A percentile compares a stretch with the other conserved stretches of the same genome.
These are phyloP conservation scores for Colletes latitarsis DNA, from an alignment of 1,140 invertebrate species.

Conservation along the genomic window DNA sequence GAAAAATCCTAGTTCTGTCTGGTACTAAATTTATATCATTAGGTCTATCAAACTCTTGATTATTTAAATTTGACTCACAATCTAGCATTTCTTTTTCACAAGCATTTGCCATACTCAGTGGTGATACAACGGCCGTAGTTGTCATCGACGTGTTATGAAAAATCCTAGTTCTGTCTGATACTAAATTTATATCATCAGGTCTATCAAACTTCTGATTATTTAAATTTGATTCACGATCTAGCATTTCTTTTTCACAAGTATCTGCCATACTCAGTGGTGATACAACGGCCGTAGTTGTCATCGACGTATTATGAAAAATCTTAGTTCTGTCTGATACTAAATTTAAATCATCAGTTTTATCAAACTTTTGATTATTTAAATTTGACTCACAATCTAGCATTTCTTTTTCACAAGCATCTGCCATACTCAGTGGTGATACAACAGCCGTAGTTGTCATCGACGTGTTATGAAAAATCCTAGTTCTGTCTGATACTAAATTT, in stretches of 20 bases:
- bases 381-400: too few species aligned
- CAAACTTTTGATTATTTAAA: too few species aligned
- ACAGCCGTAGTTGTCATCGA: conserved; percentile 33
- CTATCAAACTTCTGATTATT: neutral
- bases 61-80: neutral
- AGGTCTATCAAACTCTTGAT: neutral
- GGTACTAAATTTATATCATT: neutral
- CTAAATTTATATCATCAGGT: neutral
- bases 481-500: conserved; percentile 10
- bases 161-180: conserved; percentile 13
- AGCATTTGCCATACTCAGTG: neutral
- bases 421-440: conserved; percentile 2
- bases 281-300: conserved; percentile 24
- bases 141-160: conserved; percentile 43
- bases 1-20: conserved; percentile 28
- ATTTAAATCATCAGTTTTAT: neutral
- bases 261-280: neutral
- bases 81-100: neutral
- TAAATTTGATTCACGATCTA: neutral
- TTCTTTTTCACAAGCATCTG: neutral
- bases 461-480: conserved; percentile 30
- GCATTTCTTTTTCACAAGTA: neutral
- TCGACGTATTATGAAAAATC: conserved; percentile 35
- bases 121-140: conserved; percentile 5
- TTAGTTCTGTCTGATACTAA: conserved; percentile 3